These are phyloP conservation scores for Leptestheria dahalacensis DNA, from an alignment of 1,140 invertebrate species.

Conservation along the genomic window DNA sequence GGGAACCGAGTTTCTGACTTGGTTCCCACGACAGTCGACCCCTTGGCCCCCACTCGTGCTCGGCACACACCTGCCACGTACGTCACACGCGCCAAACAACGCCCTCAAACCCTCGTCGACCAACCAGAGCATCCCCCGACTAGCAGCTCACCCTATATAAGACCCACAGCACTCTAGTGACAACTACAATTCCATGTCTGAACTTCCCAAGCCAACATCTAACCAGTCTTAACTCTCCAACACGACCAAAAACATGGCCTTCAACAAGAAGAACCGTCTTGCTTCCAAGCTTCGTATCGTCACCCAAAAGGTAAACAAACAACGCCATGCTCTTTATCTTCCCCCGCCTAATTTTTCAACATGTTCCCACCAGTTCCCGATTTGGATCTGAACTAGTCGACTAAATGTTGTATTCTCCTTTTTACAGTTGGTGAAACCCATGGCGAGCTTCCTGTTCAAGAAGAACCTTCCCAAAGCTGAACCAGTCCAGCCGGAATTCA, in stretches of 20 bases:
- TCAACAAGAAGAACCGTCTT: slow-evolving; percentile 2
- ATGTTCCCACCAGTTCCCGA: no score
- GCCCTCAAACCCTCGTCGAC: slow-evolving; percentile 5
- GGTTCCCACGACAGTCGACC: slow-evolving; percentile 11
- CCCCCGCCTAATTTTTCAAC: no score
- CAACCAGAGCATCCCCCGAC: not conserved
- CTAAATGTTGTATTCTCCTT: not conserved
- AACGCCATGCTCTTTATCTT: no score
- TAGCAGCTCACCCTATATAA: slow-evolving; percentile 8
- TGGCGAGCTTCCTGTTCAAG: slow-evolving; percentile 11
- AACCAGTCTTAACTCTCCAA: not conserved
- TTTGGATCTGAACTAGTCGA: no score
- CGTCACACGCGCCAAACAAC: slow-evolving; percentile 14
- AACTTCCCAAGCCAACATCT: not conserved
- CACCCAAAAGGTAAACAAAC: not conserved
- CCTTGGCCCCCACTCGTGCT: slow-evolving; percentile 9
- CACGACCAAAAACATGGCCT: not conserved
- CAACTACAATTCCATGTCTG: not conserved
- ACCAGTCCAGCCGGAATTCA: slow-evolving; percentile 1
- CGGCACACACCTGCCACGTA: slow-evolving; percentile 18
- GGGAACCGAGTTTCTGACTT: slow-evolving; percentile 11
- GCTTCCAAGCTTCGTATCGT: slow-evolving; percentile 3
- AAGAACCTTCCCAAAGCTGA: slow-evolving; percentile 11
- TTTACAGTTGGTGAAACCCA: slow-evolving; percentile 10
- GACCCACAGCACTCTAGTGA: not conserved